Percentiles rank a stretch among this genome's conserved stretches.
Evolutionary conservation across 35 echinoderm and acorn worm genomes (phyloP).

Genomic region (Apostichopus californicus): DNA sequence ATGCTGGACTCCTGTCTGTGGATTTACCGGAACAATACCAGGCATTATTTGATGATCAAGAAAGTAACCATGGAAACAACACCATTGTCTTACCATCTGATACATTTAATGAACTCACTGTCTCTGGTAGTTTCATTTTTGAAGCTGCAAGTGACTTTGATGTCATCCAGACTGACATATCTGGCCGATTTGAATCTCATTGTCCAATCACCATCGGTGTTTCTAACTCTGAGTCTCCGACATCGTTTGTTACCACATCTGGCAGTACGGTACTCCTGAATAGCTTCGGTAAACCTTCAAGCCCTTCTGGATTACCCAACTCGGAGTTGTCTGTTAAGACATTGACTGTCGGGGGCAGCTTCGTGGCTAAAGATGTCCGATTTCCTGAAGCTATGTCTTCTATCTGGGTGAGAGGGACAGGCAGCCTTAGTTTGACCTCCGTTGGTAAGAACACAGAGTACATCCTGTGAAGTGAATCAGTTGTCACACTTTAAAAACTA

Average conservation of each 20-base stretch:
- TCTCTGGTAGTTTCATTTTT: background rate
- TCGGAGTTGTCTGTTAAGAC: background rate
- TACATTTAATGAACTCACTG: too few relatives aligned
- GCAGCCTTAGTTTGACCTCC: background rate
- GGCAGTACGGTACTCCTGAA: background rate
- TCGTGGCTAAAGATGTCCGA: background rate
- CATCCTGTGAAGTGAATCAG: too few relatives aligned
- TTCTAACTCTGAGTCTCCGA: background rate
- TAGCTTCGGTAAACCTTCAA: background rate
- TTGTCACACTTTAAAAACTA: too few relatives aligned
- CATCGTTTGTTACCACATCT: background rate
- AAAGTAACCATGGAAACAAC: background rate
- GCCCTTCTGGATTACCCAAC: background rate
- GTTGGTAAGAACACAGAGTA: background rate
- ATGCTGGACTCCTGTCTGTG: background rate
- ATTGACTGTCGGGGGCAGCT: background rate
- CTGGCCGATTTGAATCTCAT: background rate
- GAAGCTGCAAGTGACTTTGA: constrained; percentile 17
- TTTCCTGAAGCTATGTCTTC: constrained; percentile 4
- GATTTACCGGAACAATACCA: background rate
- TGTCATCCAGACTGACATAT: background rate
- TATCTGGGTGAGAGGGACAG: background rate
- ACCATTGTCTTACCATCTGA: background rate
- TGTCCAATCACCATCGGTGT: background rate
- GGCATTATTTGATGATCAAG: background rate